Conservation (phyloP, 1,140 invertebrate genomes). For the Neomicropteryx cornuta region DNA sequence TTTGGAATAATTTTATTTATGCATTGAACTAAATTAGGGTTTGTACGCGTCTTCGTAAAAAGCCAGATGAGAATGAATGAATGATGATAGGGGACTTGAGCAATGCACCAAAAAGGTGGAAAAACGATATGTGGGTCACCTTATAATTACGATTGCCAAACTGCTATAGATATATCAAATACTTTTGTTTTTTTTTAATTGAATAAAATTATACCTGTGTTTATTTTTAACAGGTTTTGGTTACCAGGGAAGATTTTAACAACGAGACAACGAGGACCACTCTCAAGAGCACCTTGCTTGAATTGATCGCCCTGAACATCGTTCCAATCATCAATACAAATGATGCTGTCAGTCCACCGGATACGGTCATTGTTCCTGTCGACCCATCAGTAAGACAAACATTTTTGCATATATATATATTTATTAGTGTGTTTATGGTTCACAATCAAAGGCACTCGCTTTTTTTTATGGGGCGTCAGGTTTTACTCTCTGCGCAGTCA, state of each 20-base stretch:
- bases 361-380: not conserved
- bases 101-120: too few relatives aligned
- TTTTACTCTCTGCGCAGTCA: too few relatives aligned
- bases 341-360: conserved; percentile 5
- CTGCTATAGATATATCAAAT: not conserved
- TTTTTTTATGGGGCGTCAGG: too few relatives aligned
- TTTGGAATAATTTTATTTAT: too few relatives aligned
- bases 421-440: too few relatives aligned
- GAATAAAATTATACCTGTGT: too few relatives aligned
- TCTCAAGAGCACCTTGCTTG: conserved; percentile 3
- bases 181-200: not conserved
- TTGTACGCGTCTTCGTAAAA: too few relatives aligned
- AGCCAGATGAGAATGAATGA: too few relatives aligned
- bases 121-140: not conserved
- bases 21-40: too few relatives aligned
- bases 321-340: conserved; percentile 6
- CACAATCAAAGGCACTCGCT: too few relatives aligned
- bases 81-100: too few relatives aligned
- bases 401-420: not conserved
- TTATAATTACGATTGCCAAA: not conserved
- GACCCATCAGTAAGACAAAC: too few relatives aligned
- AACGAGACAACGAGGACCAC: not conserved
- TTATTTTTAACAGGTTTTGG: conserved; percentile 2
- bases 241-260: conserved; percentile 1
- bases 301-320: conserved; percentile 3